Evolutionary conservation across 2,888 invertebrate genomes (phyloP), one percentile per base, ranked within the genome.

Genomic region (Alviniconcha strummeri): DNA sequence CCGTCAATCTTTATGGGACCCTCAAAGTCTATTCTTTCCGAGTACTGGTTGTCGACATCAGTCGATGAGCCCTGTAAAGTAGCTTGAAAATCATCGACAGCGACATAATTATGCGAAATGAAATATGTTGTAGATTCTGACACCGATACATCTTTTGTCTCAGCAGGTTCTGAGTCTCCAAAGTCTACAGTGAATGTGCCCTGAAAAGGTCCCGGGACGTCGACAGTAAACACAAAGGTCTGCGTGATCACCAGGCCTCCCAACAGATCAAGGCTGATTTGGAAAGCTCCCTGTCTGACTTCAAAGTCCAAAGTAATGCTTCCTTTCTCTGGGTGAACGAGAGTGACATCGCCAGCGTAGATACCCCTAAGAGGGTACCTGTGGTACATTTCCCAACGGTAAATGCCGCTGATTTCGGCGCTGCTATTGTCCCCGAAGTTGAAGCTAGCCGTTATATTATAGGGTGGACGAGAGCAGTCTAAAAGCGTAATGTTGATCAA

Each of bases 271-370:
- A 74, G 55, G n/a, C 8, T 52, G 54, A 74, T 4, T 36, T 81
- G 81, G 36, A 81, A 60, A 55, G 74, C 74, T 4, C 81, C 81
- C 4, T 71, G 72, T 13, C 81, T 57, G 56, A 81, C 17, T 36
- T 9, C 19, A 36, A 81, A 81, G 57, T 11, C 8, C 6, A 19
- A 11, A 3, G 72, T 81, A 19, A 17, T 69, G 74, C 4, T 36
- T 3, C 81, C 81, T 17, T 60, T 74, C 5, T 13, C 52, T 5
- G 71, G 72, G 56, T 81, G 81, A 9, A 4, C n/a, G 71, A 81
- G 11, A 7, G 15, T 2, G 19, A 81, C 56, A 15, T 13, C 57
- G 60, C 74, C 81, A 6, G 15, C 15, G 60, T 60, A 81, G 52
- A 74, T 13, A 1, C 36, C 60, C 13, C 81, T 57, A 7, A 3